These are phyloP conservation scores for Catagonus wagneri DNA, from an alignment of 2,113 vertebrate genomes.

Conservation along the genomic window DNA sequence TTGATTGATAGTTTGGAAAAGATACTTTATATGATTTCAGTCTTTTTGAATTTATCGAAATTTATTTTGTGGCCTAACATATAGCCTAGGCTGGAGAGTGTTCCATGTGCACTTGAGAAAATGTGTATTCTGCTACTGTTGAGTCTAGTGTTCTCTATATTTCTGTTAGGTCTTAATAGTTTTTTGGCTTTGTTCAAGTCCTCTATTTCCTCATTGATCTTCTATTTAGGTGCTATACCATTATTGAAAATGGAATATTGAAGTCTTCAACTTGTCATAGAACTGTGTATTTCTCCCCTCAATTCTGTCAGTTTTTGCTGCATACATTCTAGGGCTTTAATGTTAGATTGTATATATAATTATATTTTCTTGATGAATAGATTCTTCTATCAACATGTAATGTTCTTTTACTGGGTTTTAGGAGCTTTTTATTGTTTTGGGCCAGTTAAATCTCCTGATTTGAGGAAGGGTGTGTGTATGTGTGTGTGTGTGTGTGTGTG, in stretches of 20 bases:
- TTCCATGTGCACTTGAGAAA: neutral
- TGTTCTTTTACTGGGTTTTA: constrained; percentile 6
- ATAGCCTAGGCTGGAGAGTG: neutral
- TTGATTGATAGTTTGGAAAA: neutral
- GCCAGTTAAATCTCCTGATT: neutral
- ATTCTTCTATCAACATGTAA: constrained; percentile 20
- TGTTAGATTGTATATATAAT: neutral
- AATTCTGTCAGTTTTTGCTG: neutral
- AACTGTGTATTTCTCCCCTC: neutral
- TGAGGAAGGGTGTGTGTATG: neutral
- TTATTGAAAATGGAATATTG: neutral
- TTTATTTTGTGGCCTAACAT: neutral
- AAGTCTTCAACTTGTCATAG: neutral
- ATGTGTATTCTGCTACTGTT: neutral
- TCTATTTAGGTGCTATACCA: neutral
- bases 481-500: neutral
- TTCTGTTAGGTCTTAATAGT: neutral
- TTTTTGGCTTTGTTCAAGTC: constrained; percentile 7
- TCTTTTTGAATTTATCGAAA: neutral
- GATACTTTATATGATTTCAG: neutral
- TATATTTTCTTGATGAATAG: constrained; percentile 28
- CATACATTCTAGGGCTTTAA: neutral
- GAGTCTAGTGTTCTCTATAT: neutral
- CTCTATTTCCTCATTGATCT: neutral
- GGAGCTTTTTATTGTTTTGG: neutral